These are phyloP conservation scores for Nycticryphes semicollaris DNA, from an alignment of 2,113 vertebrate species.

Conservation along the genomic window DNA sequence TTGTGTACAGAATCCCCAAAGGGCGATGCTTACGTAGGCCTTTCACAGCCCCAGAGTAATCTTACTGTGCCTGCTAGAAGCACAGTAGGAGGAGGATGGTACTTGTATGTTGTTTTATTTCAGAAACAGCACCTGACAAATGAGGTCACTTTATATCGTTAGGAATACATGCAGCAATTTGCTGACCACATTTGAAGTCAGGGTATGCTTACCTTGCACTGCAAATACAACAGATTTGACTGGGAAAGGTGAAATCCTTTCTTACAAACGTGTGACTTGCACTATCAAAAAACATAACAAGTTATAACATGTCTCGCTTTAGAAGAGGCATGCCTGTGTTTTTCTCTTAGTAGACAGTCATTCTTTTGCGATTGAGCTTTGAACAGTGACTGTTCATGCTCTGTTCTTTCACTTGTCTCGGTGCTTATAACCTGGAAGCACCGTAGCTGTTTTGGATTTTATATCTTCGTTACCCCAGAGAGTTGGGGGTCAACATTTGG, in stretches of 20 bases:
- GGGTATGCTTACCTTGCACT: not conserved
- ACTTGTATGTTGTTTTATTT: not conserved
- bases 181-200: not conserved
- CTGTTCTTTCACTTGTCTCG: not conserved
- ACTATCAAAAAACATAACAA: not conserved
- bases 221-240: not conserved
- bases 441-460: not conserved
- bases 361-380: not conserved
- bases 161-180: not conserved
- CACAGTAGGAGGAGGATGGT: not conserved
- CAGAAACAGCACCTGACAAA: not conserved
- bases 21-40: fast-evolving
- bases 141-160: not conserved
- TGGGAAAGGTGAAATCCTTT: not conserved
- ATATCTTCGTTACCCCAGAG: not conserved
- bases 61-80: not conserved
- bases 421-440: not conserved
- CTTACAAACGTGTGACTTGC: not conserved
- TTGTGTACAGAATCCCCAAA: not conserved
- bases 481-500: not conserved
- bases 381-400: not conserved
- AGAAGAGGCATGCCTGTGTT: not conserved
- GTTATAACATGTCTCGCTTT: not conserved
- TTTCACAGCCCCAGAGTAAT: not conserved
- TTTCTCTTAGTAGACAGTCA: not conserved